Evolutionary conservation across 2,888 invertebrate genomes (phyloP).

Genomic region (Philonicus albiceps): DNA sequence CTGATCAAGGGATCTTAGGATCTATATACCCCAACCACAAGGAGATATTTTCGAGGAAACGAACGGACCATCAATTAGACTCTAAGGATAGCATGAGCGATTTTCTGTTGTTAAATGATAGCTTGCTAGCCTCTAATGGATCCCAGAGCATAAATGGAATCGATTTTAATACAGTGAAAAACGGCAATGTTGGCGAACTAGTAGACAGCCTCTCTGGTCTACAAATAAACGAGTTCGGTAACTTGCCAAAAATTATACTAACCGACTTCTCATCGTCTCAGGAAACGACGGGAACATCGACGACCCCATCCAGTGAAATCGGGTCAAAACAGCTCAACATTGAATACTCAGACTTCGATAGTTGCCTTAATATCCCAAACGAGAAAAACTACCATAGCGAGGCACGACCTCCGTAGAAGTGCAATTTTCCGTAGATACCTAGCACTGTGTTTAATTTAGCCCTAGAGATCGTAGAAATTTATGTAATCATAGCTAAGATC

Average conservation of each 20-base stretch:
- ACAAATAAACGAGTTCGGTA: conserved; percentile 52
- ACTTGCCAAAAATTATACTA: conserved; percentile 58
- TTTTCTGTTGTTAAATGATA: conserved; percentile 22
- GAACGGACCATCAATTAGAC: not conserved
- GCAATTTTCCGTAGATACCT: not conserved
- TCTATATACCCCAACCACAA: not conserved
- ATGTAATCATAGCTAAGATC: not conserved
- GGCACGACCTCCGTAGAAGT: conserved; percentile 57
- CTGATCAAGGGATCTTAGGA: not conserved
- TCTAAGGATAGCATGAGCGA: conserved; percentile 32
- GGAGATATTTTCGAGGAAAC: conserved; percentile 7
- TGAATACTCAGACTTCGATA: conserved; percentile 41
- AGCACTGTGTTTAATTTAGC: not conserved
- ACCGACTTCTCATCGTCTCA: conserved; percentile 56
- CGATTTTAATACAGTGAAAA: not conserved
- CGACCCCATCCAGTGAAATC: not conserved
- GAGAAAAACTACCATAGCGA: conserved; percentile 53
- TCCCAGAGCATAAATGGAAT: not conserved
- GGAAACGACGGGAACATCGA: conserved; percentile 21
- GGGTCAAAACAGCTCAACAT: conserved; percentile 27
- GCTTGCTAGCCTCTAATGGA: not conserved
- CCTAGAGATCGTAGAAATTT: not conserved
- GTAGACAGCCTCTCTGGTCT: conserved; percentile 52
- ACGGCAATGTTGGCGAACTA: conserved; percentile 53
- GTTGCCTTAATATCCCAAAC: conserved; percentile 48